Evolutionary conservation across 64 coral and sea anemone species (phyloP), one percentile per base, ranked within the genome.

Genomic region (Porites lutea): DNA sequence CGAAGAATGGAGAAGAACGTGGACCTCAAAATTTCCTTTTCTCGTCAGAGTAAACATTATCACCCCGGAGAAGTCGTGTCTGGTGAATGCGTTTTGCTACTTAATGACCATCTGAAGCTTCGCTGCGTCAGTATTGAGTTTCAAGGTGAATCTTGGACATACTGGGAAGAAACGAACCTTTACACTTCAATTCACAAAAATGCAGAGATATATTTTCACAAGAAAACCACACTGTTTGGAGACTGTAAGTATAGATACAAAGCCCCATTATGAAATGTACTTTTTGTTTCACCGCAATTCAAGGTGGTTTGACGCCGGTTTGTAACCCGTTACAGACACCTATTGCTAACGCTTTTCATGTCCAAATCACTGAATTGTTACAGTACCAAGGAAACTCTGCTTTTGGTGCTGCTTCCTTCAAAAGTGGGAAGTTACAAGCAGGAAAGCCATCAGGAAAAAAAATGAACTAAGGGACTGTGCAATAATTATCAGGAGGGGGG

Each of bases 161-260:
- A 61, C 46, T 96, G 95, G 95, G 87, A 96, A 27, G 91, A 96
- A 59, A 96, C 86, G 4, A 88, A 96, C 47, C 16, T 92, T 14
- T 96, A 96, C 45, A 96, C 95, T 6, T 60, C 89, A 12, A 82
- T 91, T 1, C 95, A 96, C 47, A 96, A 96, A 90, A 92, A 96
- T 51, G 95, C 93, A 82, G 95, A 96, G 77, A 82, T 96, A 52
- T 96, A 96, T 69, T 96, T 96, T 74, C 90, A 96, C 58, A 96
- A 96, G 74, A 93, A 96, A 90, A 74, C 87, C 1, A 82, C 92
- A 47, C 88, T 96, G 47, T 62, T 96, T 22, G 87, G 89, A 85
- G 93, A 66, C 27, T 65, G 95, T 96, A 90, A 96, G 95, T 96
- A 81, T 16, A 46, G 1, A 37, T 37, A 37, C 27, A 37, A 37